Percentiles rank a stretch among this genome's conserved stretches.
phyloP scores from a whole-genome alignment of 2,888 invertebrate genomes.

The Allophyes oxyacanthae region DNA sequence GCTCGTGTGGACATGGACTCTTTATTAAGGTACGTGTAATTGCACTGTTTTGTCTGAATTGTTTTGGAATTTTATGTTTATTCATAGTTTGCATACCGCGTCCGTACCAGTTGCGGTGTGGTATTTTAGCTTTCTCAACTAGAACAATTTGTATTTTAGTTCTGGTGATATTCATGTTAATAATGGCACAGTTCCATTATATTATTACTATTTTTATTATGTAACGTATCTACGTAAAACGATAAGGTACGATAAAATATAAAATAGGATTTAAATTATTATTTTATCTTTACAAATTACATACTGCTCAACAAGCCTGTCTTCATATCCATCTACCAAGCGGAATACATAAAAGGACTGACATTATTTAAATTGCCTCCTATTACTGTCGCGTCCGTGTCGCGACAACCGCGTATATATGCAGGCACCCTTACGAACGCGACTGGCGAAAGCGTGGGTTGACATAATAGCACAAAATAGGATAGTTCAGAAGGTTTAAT shows the following conservation, averaged over 20 bases:
- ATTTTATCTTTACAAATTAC: constrained; percentile 12
- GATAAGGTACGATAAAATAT: not conserved
- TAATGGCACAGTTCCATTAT: too few species aligned
- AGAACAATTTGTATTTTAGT: constrained; percentile 30
- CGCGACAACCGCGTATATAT: constrained; percentile 30
- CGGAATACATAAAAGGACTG: constrained; percentile 17
- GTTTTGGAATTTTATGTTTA: constrained; percentile 47
- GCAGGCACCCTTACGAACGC: constrained; percentile 26
- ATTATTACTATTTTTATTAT: too few species aligned
- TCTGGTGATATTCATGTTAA: too few species aligned
- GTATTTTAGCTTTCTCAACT: constrained; percentile 26
- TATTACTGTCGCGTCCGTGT: constrained; percentile 35
- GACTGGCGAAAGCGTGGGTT: constrained; percentile 20
- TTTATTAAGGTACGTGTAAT: constrained; percentile 54
- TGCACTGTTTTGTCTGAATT: constrained; percentile 40
- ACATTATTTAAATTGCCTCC: constrained; percentile 48
- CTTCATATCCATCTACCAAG: constrained; percentile 19
- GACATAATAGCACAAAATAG: constrained; percentile 16
- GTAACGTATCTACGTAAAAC: too few species aligned
- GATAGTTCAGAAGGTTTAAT: constrained; percentile 26
- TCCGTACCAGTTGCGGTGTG: constrained; percentile 32
- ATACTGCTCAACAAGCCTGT: constrained; percentile 8
- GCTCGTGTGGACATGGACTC: constrained; percentile 40
- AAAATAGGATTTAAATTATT: not conserved
- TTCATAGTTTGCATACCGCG: constrained; percentile 30